phyloP scores from a whole-genome alignment of 2,113 vertebrate genomes.

The Ophiodon elongatus region DNA sequence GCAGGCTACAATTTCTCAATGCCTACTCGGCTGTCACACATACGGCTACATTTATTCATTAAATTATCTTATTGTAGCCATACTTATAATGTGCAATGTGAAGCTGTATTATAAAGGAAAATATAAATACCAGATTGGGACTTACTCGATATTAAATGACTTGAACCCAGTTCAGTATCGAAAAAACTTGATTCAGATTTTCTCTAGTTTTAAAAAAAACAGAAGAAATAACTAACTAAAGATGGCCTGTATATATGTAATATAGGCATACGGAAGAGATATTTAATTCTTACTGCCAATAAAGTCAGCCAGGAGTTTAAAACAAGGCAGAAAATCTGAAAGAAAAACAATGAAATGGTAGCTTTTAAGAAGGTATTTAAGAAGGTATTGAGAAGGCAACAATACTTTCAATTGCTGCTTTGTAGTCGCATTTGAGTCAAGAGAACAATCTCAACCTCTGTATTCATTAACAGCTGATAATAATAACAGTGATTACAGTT shows the following conservation, averaged over 20 bases:
- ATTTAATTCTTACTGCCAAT: slow-evolving; percentile 41
- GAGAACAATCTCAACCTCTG: slow-evolving; percentile 59
- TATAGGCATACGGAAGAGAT: slow-evolving; percentile 18
- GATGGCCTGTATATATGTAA: slow-evolving; percentile 22
- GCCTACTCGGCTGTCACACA: background rate
- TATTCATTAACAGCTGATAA: slow-evolving; percentile 65
- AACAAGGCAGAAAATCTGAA: slow-evolving; percentile 24
- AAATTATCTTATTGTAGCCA: background rate
- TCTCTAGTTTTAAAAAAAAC: background rate
- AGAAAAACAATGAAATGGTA: slow-evolving; percentile 52
- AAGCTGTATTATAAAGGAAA: slow-evolving; percentile 8
- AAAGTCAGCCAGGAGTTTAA: slow-evolving; percentile 26
- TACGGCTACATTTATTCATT: background rate
- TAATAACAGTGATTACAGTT: slow-evolving; percentile 78
- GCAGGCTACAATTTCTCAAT: slow-evolving; percentile 3
- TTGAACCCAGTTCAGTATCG: background rate
- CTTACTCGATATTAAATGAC: slow-evolving; percentile 26
- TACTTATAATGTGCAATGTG: background rate
- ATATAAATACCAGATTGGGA: slow-evolving; percentile 28
- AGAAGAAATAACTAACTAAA: slow-evolving; percentile 16
- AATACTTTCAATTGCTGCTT: slow-evolving; percentile 37
- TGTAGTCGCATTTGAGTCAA: slow-evolving; percentile 39
- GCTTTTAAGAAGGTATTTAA: slow-evolving; percentile 46
- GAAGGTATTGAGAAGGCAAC: slow-evolving; percentile 40
- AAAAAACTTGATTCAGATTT: slow-evolving; percentile 1